These are phyloP conservation scores for Channa maculata DNA, from an alignment of 2,113 vertebrate genomes.

Conservation along the genomic window DNA sequence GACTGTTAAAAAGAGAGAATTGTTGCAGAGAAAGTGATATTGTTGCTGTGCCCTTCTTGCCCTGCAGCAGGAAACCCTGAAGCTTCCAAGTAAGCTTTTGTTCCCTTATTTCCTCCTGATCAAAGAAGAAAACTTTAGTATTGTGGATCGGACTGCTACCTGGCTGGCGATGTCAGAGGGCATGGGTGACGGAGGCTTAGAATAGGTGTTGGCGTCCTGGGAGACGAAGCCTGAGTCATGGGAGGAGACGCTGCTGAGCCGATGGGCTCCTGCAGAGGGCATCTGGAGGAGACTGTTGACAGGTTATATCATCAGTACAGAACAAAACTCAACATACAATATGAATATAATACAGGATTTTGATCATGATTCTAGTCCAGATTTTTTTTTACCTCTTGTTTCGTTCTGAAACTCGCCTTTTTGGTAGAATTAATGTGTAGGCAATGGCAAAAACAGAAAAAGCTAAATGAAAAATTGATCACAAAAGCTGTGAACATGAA, in stretches of 20 bases:
- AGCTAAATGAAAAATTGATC: slow-evolving; percentile 40
- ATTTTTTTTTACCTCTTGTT: neutral
- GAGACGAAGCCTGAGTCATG: slow-evolving; percentile 98
- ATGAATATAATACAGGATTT: slow-evolving; percentile 2
- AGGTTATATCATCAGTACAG: slow-evolving; percentile 3
- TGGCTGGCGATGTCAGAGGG: slow-evolving; percentile 98
- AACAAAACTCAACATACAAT: neutral
- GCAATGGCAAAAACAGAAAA: slow-evolving; percentile 4
- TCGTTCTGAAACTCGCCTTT: slow-evolving; percentile 15
- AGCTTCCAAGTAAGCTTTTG: slow-evolving; percentile 11
- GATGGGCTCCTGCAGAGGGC: slow-evolving; percentile 86
- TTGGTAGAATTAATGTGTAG: slow-evolving; percentile 5
- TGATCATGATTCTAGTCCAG: neutral
- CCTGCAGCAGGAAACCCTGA: slow-evolving; percentile 18
- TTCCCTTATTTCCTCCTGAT: neutral
- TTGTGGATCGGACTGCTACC: slow-evolving; percentile 77
- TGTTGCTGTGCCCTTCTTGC: slow-evolving; percentile 14
- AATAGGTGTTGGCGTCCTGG: slow-evolving; percentile 93
- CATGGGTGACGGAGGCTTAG: slow-evolving; percentile 98
- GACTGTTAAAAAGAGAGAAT: slow-evolving; percentile 11
- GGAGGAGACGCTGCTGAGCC: slow-evolving; percentile 97
- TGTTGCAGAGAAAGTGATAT: slow-evolving; percentile 3
- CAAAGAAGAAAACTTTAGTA: neutral
- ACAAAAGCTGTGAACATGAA: slow-evolving; percentile 41
- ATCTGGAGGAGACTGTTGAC: slow-evolving; percentile 92